Conservation (phyloP, 1,140 invertebrate genomes). For the Drosophila dunni region DNA sequence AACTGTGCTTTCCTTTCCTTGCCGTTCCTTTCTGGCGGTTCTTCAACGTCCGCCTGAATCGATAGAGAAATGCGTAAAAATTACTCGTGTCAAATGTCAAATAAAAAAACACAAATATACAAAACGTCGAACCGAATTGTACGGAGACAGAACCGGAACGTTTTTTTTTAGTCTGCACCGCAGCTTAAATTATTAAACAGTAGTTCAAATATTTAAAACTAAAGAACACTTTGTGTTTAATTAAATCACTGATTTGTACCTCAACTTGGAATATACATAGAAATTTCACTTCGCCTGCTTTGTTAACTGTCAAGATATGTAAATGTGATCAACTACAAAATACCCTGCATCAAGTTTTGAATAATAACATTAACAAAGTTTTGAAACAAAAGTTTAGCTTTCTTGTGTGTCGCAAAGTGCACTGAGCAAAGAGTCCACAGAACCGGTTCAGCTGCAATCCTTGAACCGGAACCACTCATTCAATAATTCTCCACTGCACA, state of each 20-base stretch:
- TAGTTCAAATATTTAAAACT: too few species aligned
- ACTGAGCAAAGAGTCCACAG: background rate
- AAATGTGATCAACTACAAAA: background rate
- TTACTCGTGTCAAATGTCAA: background rate
- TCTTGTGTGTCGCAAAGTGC: too few species aligned
- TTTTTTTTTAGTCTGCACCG: too few species aligned
- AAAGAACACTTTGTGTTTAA: too few species aligned
- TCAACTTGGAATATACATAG: too few species aligned
- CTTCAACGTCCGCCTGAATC: slow-evolving; percentile 24
- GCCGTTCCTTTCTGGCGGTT: slow-evolving; percentile 2
- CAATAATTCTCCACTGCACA: background rate
- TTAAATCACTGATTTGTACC: too few species aligned
- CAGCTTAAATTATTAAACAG: too few species aligned
- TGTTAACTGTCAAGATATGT: background rate
- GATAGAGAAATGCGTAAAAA: background rate
- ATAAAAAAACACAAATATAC: too few species aligned
- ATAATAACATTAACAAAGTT: too few species aligned
- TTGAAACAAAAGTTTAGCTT: too few species aligned
- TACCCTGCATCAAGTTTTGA: background rate
- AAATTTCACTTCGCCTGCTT: background rate
- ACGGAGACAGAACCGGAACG: too few species aligned
- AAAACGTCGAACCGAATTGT: background rate
- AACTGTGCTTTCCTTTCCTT: background rate
- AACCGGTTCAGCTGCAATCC: background rate
- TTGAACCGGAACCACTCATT: slow-evolving; percentile 1